Evolutionary conservation across 2,888 invertebrate species (phyloP).

Genomic region (Liopterus haemorrhoidalis): DNA sequence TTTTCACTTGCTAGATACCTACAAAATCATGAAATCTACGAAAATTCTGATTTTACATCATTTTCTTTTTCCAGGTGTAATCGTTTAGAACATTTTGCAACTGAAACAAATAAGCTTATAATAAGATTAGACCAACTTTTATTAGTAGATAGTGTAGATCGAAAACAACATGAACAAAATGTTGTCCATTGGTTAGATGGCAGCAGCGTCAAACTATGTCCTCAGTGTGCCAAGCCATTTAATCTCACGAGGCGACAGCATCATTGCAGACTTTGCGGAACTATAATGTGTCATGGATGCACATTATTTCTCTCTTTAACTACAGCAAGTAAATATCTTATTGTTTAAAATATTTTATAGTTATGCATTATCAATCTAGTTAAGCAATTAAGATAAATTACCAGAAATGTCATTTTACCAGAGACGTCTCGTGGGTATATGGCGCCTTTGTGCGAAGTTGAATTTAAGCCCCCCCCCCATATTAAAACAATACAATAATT

Average conservation of each 20-base stretch:
- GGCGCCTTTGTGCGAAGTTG: too few species aligned
- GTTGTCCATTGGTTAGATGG: slow-evolving; percentile 93
- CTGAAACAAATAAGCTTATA: slow-evolving; percentile 91
- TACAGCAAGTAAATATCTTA: slow-evolving; percentile 70
- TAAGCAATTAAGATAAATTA: too few species aligned
- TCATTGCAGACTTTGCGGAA: slow-evolving; percentile 93
- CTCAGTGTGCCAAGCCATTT: slow-evolving; percentile 85
- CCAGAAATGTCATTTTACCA: too few species aligned
- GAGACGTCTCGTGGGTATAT: too few species aligned
- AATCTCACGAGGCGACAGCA: slow-evolving; percentile 84
- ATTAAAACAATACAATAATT: too few species aligned
- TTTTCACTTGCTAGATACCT: too few species aligned
- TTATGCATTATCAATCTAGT: too few species aligned
- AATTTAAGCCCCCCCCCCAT: too few species aligned
- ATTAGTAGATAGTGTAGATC: slow-evolving; percentile 64
- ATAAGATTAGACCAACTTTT: slow-evolving; percentile 89
- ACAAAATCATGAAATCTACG: too few species aligned
- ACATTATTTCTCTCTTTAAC: slow-evolving; percentile 76
- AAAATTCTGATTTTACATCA: background rate
- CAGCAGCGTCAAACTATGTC: slow-evolving; percentile 80
- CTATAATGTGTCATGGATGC: slow-evolving; percentile 88
- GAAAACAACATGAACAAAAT: slow-evolving; percentile 68
- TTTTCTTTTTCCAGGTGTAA: slow-evolving; percentile 52
- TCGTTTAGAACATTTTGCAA: slow-evolving; percentile 79
- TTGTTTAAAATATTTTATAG: too few species aligned